Evolutionary conservation across 1,140 invertebrate species (phyloP).

Genomic region (Catajapyx aquilonaris): DNA sequence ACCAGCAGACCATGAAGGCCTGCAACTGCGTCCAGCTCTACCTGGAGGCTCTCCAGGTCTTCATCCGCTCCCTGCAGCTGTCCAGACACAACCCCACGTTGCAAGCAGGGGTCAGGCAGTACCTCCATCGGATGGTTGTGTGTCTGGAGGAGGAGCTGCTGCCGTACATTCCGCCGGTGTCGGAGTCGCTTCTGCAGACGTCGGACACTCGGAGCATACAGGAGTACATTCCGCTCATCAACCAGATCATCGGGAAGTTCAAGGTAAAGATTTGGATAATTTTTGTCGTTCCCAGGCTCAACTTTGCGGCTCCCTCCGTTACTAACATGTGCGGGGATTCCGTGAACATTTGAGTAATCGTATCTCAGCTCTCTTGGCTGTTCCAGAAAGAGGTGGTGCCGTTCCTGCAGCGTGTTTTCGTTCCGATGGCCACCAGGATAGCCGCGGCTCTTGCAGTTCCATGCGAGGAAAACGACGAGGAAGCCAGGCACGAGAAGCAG

Average conservation of each 20-base stretch:
- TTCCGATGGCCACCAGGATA: conserved; percentile 27
- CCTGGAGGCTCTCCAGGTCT: conserved; percentile 27
- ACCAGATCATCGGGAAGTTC: conserved; percentile 34
- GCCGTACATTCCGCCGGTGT: conserved; percentile 28
- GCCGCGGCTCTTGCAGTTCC: conserved; percentile 23
- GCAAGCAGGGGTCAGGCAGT: conserved; percentile 27
- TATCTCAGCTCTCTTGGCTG: conserved; percentile 15
- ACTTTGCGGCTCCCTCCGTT: no score
- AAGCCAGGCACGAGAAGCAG: conserved; percentile 24
- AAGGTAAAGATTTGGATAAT: no score
- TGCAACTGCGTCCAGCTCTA: conserved; percentile 28
- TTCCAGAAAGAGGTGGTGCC: conserved; percentile 29
- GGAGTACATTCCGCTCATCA: conserved; percentile 35
- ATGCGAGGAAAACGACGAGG: conserved; percentile 26
- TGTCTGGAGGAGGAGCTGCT: conserved; percentile 33
- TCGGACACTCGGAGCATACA: conserved; percentile 26
- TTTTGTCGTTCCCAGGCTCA: background rate
- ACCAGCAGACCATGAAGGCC: conserved; percentile 28
- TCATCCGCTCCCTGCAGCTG: conserved; percentile 26
- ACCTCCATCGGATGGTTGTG: conserved; percentile 35
- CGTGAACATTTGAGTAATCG: no score
- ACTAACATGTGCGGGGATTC: no score
- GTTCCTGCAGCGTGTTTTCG: conserved; percentile 30
- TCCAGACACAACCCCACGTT: conserved; percentile 13
- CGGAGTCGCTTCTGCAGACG: conserved; percentile 27